These are phyloP conservation scores for Gymnothorax javanicus DNA, from an alignment of 2,797 vertebrate species.

Conservation along the genomic window DNA sequence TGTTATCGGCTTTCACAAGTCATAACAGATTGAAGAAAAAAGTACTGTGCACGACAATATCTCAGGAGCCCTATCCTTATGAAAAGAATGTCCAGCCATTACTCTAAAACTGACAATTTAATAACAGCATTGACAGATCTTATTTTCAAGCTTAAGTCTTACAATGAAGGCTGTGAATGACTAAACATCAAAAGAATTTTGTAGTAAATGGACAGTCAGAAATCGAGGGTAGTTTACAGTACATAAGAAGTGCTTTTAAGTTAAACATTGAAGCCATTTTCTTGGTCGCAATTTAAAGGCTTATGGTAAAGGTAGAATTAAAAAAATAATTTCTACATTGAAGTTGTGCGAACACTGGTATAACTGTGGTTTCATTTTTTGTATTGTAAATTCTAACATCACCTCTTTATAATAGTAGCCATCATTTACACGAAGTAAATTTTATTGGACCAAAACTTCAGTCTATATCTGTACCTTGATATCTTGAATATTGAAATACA, in stretches of 20 bases:
- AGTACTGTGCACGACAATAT: neutral
- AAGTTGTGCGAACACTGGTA: neutral
- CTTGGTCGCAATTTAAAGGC: neutral
- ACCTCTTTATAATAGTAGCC: neutral
- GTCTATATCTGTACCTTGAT: neutral
- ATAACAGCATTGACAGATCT: slow-evolving; percentile 40
- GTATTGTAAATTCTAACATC: neutral
- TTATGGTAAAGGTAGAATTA: neutral
- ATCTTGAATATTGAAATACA: neutral
- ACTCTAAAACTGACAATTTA: slow-evolving; percentile 38
- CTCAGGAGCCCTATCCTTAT: neutral
- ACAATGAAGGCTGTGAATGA: slow-evolving; percentile 30
- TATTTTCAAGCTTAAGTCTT: slow-evolving; percentile 27
- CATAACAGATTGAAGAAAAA: neutral
- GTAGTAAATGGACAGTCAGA: neutral
- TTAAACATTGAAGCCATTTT: neutral
- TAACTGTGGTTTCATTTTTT: neutral
- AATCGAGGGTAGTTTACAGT: neutral
- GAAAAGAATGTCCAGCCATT: slow-evolving; percentile 22
- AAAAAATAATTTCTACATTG: neutral
- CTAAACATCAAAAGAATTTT: slow-evolving; percentile 26
- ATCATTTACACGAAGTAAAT: neutral
- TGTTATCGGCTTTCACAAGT: neutral
- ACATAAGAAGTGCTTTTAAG: slow-evolving; percentile 15
- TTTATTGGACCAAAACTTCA: neutral